These are phyloP conservation scores for Phragmatobia fuliginosa DNA, from an alignment of 2,888 invertebrate species.

Conservation along the genomic window DNA sequence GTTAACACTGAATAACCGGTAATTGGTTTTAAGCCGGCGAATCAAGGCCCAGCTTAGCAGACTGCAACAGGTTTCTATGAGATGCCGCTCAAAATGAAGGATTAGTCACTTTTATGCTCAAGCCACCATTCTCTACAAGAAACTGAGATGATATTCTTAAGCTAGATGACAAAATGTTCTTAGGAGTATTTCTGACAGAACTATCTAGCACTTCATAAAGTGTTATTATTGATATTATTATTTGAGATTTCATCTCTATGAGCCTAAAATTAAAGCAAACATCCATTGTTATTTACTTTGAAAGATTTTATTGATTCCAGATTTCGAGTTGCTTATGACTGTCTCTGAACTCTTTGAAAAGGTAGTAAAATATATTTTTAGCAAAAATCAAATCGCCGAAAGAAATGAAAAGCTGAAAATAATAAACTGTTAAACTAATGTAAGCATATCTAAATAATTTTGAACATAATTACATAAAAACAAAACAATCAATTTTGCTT, in stretches of 20 bases:
- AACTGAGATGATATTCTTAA: background rate
- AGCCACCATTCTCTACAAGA: background rate
- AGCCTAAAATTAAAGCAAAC: background rate
- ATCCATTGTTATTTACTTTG: background rate
- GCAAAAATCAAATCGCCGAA: no score
- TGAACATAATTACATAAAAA: no score
- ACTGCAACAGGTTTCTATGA: constrained; percentile 38
- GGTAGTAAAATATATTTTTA: no score
- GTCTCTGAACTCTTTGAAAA: no score
- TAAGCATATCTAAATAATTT: no score
- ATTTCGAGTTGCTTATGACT: background rate
- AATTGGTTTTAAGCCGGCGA: constrained; percentile 18
- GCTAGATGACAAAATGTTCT: background rate
- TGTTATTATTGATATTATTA: no score
- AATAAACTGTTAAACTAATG: no score
- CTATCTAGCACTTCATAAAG: background rate
- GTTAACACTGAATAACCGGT: constrained; percentile 17
- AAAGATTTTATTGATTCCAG: background rate
- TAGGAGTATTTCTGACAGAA: background rate
- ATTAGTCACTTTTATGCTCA: constrained; percentile 13
- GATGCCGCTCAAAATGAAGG: constrained; percentile 9
- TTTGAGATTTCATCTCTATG: background rate
- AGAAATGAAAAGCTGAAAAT: no score
- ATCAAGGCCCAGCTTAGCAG: constrained; percentile 22
- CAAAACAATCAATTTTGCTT: no score